Evolutionary conservation across 2,113 vertebrate species (phyloP), one percentile per base, ranked within the genome.

Genomic region (Potamarius usumacintae): DNA sequence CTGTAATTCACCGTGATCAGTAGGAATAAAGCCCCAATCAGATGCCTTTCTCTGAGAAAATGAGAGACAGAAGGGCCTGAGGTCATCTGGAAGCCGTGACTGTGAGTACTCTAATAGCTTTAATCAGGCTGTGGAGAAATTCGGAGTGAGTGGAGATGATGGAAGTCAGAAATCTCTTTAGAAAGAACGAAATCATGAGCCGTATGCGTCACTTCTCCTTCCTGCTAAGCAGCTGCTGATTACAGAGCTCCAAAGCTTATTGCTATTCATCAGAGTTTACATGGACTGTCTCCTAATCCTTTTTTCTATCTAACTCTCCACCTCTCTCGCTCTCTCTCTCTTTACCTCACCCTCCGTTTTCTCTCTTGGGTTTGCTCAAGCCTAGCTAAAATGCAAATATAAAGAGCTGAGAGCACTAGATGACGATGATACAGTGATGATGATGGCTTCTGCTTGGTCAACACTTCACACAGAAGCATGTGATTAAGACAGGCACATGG

Each of bases 231-330:
- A 69, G 60, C 27, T 85, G 82, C 89, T 90, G 87, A 89, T 90
- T 89, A 84, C 88, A 87, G 42, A 62, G 25, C 62, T 53, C 58
- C 79, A 69, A n/a, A 52, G 77, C 88, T 87, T 89, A 89, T 83
- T 90, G 83, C 88, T 87, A 83, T 90, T 89, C 87, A 89, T 90
- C 89, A 89, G 85, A 85, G 85, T 90, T 82, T 85, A 85, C 81
- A 86, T 42, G 25, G 82, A 27, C 76, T 57, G 25, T 63, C 82
- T 80, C 77, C 77, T 69, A n/a, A 52, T 55, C 52, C 30, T 5
- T 30, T 65, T 30, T 22, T 42, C 58, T 30, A 30, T 34, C 27
- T 53, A 55, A 15, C 34, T 50, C 53, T 76, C 80, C 65, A 72
- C 67, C 67, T 30, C 67, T 87, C 22, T 9, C 58, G 15, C 53